These are phyloP conservation scores for Alosa alosa DNA, from an alignment of 2,113 vertebrate species.

Conservation along the genomic window DNA sequence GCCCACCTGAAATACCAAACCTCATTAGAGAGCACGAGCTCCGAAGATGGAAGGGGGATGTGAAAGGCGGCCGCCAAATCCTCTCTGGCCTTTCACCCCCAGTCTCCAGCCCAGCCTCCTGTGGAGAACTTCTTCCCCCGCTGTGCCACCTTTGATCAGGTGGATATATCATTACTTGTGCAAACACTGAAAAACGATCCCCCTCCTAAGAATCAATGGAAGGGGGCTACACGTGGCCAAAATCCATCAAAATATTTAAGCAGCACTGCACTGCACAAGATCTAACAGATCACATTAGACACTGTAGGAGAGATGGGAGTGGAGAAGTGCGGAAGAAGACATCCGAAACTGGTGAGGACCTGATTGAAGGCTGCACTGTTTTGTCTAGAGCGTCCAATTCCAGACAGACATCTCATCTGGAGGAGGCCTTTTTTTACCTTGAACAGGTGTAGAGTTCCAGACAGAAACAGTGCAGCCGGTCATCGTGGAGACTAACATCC, in stretches of 20 bases:
- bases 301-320: neutral
- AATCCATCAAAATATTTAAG: neutral
- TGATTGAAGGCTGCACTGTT: neutral
- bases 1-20: conserved; percentile 16
- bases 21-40: conserved; percentile 15
- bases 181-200: conserved; percentile 3
- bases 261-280: neutral
- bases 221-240: neutral
- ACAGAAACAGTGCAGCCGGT: conserved; percentile 34
- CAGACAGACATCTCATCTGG: conserved; percentile 8
- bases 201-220: neutral
- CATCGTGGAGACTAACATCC: conserved; percentile 36
- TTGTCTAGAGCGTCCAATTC: neutral
- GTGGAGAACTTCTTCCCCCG: neutral
- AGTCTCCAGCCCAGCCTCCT: neutral
- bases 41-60: neutral
- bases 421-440: neutral
- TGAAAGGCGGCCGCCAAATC: neutral
- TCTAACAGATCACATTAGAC: neutral
- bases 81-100: neutral
- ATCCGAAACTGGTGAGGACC: neutral
- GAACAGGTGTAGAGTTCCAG: conserved; percentile 38
- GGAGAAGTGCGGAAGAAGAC: neutral
- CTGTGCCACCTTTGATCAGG: neutral
- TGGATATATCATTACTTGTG: neutral